Percentiles rank a stretch among this genome's conserved stretches.
These are phyloP conservation scores for Drosophila flavopinicola DNA, from an alignment of 2,888 invertebrate species.

Conservation along the genomic window DNA sequence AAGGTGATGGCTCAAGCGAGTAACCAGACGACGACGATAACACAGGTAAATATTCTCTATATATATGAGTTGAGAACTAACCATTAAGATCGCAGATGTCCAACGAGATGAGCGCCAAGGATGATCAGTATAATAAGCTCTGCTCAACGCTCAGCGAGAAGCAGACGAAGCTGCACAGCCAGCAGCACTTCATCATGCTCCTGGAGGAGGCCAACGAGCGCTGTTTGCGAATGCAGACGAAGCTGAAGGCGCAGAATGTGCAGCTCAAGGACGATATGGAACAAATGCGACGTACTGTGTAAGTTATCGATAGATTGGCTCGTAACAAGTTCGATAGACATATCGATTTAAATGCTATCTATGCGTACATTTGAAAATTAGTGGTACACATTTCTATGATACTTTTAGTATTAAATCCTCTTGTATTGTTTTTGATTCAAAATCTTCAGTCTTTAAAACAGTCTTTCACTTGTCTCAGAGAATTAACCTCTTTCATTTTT, in stretches of 20 bases:
- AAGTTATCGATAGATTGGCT: constrained; percentile 49
- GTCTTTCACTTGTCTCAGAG: too few relatives aligned
- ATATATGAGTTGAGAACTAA: neutral
- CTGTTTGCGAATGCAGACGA: constrained; percentile 68
- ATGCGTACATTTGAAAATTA: too few relatives aligned
- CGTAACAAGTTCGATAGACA: constrained; percentile 46
- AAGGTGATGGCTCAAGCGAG: constrained; percentile 72
- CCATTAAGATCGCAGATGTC: constrained; percentile 57
- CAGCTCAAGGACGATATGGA: constrained; percentile 57
- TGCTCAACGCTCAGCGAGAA: constrained; percentile 71
- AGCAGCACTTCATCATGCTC: constrained; percentile 78
- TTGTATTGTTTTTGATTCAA: too few relatives aligned
- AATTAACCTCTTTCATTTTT: too few relatives aligned
- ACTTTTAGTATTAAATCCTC: too few relatives aligned
- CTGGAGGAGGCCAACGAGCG: constrained; percentile 78
- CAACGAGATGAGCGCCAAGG: constrained; percentile 71
- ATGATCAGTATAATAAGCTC: constrained; percentile 77
- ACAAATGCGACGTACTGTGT: constrained; percentile 68
- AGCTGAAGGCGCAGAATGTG: constrained; percentile 79
- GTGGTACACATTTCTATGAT: neutral
- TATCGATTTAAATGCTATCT: too few relatives aligned
- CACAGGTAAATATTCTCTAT: constrained; percentile 45
- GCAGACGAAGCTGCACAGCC: constrained; percentile 74
- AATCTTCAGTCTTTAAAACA: too few relatives aligned
- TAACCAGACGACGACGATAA: constrained; percentile 63